Conservation (phyloP, 2,797 vertebrate species). For the Falco columbarius region DNA sequence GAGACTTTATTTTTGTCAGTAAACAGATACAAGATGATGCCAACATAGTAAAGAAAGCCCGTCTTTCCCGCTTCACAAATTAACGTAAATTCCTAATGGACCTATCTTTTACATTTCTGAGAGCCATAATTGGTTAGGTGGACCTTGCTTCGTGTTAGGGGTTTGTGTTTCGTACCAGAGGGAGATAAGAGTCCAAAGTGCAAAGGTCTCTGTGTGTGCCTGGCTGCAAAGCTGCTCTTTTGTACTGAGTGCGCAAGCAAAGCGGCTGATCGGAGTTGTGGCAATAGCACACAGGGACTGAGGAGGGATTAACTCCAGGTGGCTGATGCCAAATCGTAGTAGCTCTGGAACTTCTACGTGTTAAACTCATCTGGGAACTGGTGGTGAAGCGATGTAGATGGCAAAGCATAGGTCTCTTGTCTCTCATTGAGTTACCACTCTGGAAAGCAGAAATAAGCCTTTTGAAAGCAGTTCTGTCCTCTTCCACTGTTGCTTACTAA, state of each 20-base stretch:
- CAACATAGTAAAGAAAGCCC: conserved; percentile 44
- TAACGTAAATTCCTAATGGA: neutral
- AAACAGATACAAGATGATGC: conserved; percentile 54
- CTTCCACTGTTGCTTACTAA: neutral
- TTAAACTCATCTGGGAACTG: neutral
- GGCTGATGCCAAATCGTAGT: neutral
- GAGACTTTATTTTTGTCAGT: conserved; percentile 29
- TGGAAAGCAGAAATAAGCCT: neutral
- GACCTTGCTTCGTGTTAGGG: conserved; percentile 21
- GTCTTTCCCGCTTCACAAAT: neutral
- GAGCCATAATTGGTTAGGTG: neutral
- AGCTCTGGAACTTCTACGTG: neutral
- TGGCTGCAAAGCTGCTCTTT: neutral
- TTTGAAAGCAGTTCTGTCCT: neutral
- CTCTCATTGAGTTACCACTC: neutral
- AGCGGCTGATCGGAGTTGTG: neutral
- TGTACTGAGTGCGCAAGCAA: neutral
- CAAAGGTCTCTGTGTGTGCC: neutral
- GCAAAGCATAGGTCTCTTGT: neutral
- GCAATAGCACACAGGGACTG: neutral
- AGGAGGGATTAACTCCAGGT: neutral
- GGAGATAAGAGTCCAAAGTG: conserved; percentile 49
- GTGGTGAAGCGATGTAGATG: neutral
- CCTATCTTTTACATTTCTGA: rapidly evolving
- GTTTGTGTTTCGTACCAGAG: neutral